A percentile compares a stretch with the other conserved stretches of the same genome.
These are phyloP conservation scores for Fopius arisanus DNA, from an alignment of 1,140 invertebrate species.

Conservation along the genomic window DNA sequence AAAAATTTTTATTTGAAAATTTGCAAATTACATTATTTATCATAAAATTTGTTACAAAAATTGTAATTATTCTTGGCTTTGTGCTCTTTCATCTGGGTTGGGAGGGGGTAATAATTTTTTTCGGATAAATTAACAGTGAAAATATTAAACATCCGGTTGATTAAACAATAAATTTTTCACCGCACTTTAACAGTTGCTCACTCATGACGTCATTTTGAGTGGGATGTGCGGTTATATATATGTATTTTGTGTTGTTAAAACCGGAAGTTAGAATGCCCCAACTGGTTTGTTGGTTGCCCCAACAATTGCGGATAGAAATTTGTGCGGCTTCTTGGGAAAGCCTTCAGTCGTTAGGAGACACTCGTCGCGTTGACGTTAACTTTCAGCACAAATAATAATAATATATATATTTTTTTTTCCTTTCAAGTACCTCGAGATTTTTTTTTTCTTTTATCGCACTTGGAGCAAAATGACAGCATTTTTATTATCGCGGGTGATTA, in stretches of 20 bases:
- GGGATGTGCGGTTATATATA: constrained; percentile 6
- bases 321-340: constrained; percentile 26
- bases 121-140: too few species aligned
- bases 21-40: too few species aligned
- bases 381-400: too few species aligned
- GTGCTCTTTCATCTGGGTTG: too few species aligned
- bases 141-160: too few species aligned
- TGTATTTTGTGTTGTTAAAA: constrained; percentile 10
- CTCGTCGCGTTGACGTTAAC: constrained; percentile 4
- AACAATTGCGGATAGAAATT: constrained; percentile 30
- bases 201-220: constrained; percentile 3
- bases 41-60: too few species aligned
- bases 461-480: not conserved
- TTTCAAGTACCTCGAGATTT: not conserved
- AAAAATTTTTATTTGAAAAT: too few species aligned
- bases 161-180: too few species aligned
- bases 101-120: too few species aligned
- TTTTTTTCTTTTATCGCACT: not conserved
- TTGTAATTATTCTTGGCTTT: too few species aligned
- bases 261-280: constrained; percentile 21
- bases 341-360: constrained; percentile 19
- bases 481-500: constrained; percentile 29
- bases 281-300: constrained; percentile 25
- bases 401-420: not conserved
- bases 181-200: not conserved